Conservation (phyloP, 1,140 invertebrate genomes). For the Drosophila ohnishii region DNA sequence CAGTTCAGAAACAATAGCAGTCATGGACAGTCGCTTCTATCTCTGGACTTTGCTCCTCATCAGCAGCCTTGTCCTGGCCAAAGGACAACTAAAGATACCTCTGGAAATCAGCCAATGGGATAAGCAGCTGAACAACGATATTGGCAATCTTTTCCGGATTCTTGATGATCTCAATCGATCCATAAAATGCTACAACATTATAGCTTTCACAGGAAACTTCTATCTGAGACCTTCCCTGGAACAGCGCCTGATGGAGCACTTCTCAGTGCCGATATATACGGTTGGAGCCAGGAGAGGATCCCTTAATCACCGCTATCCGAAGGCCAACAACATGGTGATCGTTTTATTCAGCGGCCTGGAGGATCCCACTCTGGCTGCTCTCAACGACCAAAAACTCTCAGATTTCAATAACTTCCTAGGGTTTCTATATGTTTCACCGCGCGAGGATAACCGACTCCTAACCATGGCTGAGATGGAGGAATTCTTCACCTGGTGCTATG, state of each 20-base stretch:
- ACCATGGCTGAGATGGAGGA: not conserved
- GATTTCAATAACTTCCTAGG: not conserved
- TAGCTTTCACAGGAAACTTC: not conserved
- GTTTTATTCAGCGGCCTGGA: conserved; percentile 2
- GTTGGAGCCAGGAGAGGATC: not conserved
- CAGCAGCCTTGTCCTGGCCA: not conserved
- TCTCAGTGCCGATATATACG: not conserved
- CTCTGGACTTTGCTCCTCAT: not conserved
- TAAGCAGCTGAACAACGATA: not conserved
- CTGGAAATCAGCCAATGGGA: not conserved
- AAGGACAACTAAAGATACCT: not conserved
- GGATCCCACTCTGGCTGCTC: not conserved
- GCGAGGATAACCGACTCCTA: not conserved
- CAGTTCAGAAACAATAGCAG: not conserved
- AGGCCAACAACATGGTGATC: not conserved
- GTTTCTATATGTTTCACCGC: not conserved
- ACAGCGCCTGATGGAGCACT: not conserved
- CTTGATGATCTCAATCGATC: not conserved
- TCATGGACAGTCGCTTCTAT: not conserved
- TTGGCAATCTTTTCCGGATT: not conserved
- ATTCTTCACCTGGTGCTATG: not conserved
- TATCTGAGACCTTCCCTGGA: not conserved
- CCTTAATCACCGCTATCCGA: not conserved
- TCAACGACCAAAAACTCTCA: not conserved
- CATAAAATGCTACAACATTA: not conserved